A percentile compares a stretch with the other conserved stretches of the same genome.
Evolutionary conservation across 2,888 invertebrate species (phyloP).

Genomic region (Agonopterix heracliana): DNA sequence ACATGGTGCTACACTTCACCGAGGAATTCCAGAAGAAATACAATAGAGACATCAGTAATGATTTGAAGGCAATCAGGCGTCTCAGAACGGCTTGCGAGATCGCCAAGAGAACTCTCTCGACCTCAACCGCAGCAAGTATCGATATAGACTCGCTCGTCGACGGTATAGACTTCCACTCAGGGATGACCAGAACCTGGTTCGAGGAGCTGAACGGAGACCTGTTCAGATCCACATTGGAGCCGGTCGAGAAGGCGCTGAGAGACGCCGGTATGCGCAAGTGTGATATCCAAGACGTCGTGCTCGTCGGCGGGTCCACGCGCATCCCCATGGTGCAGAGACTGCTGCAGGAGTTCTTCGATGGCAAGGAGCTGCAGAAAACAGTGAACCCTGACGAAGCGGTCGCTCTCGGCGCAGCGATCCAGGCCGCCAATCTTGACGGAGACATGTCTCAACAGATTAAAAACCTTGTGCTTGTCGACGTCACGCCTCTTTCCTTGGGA

Average conservation of each 20-base stretch:
- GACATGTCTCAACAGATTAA: slow-evolving; percentile 31
- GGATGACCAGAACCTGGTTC: slow-evolving; percentile 39
- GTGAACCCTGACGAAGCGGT: slow-evolving; percentile 58
- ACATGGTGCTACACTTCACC: not conserved
- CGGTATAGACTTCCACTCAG: slow-evolving; percentile 40
- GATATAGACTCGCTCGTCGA: slow-evolving; percentile 38
- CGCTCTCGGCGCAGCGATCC: slow-evolving; percentile 54
- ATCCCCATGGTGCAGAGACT: slow-evolving; percentile 48
- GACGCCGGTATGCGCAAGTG: slow-evolving; percentile 39
- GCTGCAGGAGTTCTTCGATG: slow-evolving; percentile 40
- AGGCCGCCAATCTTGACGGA: slow-evolving; percentile 46
- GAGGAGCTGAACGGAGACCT: slow-evolving; percentile 57
- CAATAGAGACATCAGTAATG: slow-evolving; percentile 29
- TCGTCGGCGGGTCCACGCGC: slow-evolving; percentile 54
- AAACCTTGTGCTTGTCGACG: slow-evolving; percentile 41
- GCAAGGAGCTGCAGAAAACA: slow-evolving; percentile 29
- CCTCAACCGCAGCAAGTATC: slow-evolving; percentile 35
- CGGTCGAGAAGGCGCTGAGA: slow-evolving; percentile 34
- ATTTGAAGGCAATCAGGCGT: slow-evolving; percentile 33
- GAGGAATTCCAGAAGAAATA: slow-evolving; percentile 1
- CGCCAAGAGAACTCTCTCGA: slow-evolving; percentile 41
- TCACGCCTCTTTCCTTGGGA: slow-evolving; percentile 73
- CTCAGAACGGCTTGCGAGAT: slow-evolving; percentile 46
- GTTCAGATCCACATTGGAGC: slow-evolving; percentile 40
- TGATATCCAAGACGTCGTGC: slow-evolving; percentile 41